phyloP scores from a whole-genome alignment of 1,140 invertebrate genomes.

The Oppia nitens region DNA sequence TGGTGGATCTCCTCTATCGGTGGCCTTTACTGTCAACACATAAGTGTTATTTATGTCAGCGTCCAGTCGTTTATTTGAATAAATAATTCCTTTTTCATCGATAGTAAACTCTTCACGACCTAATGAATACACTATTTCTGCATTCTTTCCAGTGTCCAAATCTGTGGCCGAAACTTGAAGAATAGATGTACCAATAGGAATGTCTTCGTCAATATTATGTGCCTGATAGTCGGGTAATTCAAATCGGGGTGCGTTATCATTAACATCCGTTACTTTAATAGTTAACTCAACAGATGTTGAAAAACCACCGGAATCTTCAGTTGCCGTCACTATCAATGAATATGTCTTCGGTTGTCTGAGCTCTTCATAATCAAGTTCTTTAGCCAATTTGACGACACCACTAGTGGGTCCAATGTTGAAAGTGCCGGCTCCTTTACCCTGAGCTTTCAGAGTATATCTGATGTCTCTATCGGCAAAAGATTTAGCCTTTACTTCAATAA shows the following conservation, averaged over 20 bases:
- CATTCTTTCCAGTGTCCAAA: constrained; percentile 74
- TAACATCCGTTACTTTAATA: constrained; percentile 52
- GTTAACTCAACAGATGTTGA: constrained; percentile 68
- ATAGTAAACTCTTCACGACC: constrained; percentile 84
- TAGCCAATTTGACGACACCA: constrained; percentile 81
- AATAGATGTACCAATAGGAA: constrained; percentile 60
- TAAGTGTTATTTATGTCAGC: constrained; percentile 93
- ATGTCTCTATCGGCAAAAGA: constrained; percentile 89
- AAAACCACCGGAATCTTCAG: constrained; percentile 86
- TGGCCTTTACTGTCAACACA: constrained; percentile 76
- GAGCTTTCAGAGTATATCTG: constrained; percentile 76
- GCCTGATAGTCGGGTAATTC: constrained; percentile 87
- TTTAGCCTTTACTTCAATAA: constrained; percentile 88
- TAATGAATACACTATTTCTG: constrained; percentile 79
- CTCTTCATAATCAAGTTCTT: constrained; percentile 88
- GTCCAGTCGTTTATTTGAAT: constrained; percentile 79
- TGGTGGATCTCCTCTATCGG: constrained; percentile 76
- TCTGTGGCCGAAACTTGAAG: constrained; percentile 71
- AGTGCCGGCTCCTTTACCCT: constrained; percentile 80
- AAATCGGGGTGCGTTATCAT: constrained; percentile 78
- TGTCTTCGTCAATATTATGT: constrained; percentile 84
- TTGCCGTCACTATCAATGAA: constrained; percentile 73
- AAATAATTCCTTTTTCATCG: constrained; percentile 72
- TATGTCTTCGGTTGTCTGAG: constrained; percentile 79
- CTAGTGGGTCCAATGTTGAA: constrained; percentile 86